phyloP scores from a whole-genome alignment of 2,113 vertebrate species.

The Pelecanoides urinatrix region DNA sequence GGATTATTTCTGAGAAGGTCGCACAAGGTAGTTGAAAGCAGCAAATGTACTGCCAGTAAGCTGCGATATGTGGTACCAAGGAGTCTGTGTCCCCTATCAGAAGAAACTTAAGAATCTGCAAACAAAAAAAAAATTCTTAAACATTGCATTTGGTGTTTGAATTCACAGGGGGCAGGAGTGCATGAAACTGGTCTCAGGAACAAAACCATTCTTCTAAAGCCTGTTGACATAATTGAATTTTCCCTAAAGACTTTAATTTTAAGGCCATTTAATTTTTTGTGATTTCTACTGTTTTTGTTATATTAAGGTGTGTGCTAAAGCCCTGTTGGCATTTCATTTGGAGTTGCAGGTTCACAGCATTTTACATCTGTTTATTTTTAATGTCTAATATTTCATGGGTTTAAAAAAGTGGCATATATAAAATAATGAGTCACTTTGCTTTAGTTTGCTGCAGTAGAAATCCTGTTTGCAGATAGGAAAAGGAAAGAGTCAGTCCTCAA shows the following conservation, averaged over 20 bases:
- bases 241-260: background rate
- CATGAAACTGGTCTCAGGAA: background rate
- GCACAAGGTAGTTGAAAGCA: background rate
- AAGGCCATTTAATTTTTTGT: background rate
- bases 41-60: background rate
- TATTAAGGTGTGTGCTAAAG: background rate
- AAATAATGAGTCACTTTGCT: background rate
- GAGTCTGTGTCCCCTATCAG: background rate
- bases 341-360: background rate
- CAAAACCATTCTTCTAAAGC: background rate
- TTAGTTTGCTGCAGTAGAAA: background rate
- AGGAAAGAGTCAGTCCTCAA: background rate
- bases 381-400: background rate
- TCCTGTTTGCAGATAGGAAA: background rate
- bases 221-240: background rate
- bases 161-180: background rate
- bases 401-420: background rate
- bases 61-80: background rate
- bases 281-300: background rate
- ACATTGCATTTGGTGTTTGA: background rate
- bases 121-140: background rate
- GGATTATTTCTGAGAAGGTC: background rate
- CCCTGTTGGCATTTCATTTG: background rate
- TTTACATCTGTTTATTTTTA: background rate
- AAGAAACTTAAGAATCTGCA: background rate